Evolutionary conservation across 2,797 vertebrate genomes (phyloP).

Genomic region (Galaxias olidus): DNA sequence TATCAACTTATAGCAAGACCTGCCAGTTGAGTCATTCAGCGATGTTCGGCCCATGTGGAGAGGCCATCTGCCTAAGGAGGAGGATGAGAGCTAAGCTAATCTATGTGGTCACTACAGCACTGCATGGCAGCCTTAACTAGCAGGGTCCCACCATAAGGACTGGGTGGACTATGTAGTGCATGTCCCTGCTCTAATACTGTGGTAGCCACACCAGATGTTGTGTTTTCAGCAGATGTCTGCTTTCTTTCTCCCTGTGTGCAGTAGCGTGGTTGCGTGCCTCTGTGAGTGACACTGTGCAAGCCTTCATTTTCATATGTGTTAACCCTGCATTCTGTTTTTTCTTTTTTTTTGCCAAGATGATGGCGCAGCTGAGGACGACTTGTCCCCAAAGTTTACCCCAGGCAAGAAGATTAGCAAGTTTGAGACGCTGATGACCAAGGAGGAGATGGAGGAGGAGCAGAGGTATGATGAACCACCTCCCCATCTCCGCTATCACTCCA

Average conservation of each 20-base stretch:
- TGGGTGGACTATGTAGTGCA: too few relatives aligned
- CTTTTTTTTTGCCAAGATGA: constrained; percentile 44
- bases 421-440: constrained; percentile 86
- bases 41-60: neutral
- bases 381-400: constrained; percentile 78
- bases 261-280: neutral
- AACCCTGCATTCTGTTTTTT: constrained; percentile 5
- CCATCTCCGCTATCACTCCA: neutral
- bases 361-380: constrained; percentile 48
- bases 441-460: constrained; percentile 90
- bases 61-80: constrained; percentile 2
- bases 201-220: too few relatives aligned
- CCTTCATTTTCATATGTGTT: neutral
- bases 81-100: neutral
- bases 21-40: too few relatives aligned
- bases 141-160: neutral
- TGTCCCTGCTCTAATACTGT: too few relatives aligned
- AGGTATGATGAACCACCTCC: constrained; percentile 72
- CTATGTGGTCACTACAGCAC: neutral
- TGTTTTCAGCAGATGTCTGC: too few relatives aligned
- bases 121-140: neutral
- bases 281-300: neutral
- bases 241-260: neutral
- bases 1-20: neutral
- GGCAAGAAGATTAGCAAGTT: constrained; percentile 84